Percentiles rank a stretch among this genome's conserved stretches.
Conservation (phyloP, 1,140 invertebrate species). For the Anoplophora glabripennis region DNA sequence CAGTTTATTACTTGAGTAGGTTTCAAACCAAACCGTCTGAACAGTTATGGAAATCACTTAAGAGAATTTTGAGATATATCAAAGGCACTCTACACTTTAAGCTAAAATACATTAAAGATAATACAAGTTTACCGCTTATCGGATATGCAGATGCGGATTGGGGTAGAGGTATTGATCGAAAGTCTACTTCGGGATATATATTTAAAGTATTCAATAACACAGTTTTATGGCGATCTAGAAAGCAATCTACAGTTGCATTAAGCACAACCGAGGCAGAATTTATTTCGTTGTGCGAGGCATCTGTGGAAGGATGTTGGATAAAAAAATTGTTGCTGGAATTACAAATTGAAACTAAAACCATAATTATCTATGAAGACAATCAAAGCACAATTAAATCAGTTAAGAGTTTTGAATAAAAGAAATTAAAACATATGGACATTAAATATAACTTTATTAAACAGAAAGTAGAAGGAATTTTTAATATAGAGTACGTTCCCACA, state of each 20-base stretch:
- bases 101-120: conserved; percentile 14
- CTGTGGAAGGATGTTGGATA: conserved; percentile 46
- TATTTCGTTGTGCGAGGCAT: conserved; percentile 45
- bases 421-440: conserved; percentile 42
- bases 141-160: conserved; percentile 44
- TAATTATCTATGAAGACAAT: conserved; percentile 19
- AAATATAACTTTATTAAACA: no score
- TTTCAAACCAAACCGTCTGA: conserved; percentile 34
- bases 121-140: conserved; percentile 28
- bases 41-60: conserved; percentile 30
- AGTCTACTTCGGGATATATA: conserved; percentile 38
- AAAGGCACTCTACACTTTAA: conserved; percentile 31
- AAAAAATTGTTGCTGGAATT: conserved; percentile 38
- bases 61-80: conserved; percentile 42
- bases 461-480: conserved; percentile 22
- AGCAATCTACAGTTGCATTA: conserved; percentile 44
- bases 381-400: conserved; percentile 18
- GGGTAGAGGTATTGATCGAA: conserved; percentile 37
- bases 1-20: conserved; percentile 34
- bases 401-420: conserved; percentile 10
- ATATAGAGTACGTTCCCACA: conserved; percentile 10
- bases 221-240: conserved; percentile 46
- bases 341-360: conserved; percentile 1
- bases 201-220: conserved; percentile 41
- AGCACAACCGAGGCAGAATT: conserved; percentile 52